phyloP scores from a whole-genome alignment of 2,888 invertebrate species.

The Lissocephala sabroskyi region DNA sequence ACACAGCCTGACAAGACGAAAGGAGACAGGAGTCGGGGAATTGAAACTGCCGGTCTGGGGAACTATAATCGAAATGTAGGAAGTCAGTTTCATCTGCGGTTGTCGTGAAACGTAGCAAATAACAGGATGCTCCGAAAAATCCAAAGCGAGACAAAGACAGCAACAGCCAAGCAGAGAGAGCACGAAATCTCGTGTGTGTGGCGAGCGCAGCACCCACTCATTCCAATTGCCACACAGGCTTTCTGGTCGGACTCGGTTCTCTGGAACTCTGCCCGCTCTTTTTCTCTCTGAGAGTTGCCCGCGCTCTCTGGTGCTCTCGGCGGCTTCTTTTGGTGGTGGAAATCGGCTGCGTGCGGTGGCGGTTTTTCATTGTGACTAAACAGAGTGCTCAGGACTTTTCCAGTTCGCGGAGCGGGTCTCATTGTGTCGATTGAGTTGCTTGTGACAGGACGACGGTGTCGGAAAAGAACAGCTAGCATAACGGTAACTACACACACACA shows the following conservation, averaged over 20 bases:
- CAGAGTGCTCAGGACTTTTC: constrained; percentile 69
- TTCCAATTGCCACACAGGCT: no score
- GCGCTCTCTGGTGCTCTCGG: neutral
- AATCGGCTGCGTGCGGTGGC: constrained; percentile 23
- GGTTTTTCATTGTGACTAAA: constrained; percentile 30
- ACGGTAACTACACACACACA: constrained; percentile 9
- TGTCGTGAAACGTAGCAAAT: constrained; percentile 25
- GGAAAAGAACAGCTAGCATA: constrained; percentile 23
- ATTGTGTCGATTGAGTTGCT: constrained; percentile 72
- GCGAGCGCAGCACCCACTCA: neutral
- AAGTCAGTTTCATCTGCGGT: constrained; percentile 58
- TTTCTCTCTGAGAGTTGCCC: neutral
- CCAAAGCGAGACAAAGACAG: neutral
- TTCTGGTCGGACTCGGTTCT: no score
- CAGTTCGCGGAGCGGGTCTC: constrained; percentile 39
- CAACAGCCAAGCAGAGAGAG: neutral
- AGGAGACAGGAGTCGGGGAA: neutral
- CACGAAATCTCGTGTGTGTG: neutral
- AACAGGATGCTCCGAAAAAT: constrained; percentile 30
- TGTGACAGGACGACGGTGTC: constrained; percentile 69
- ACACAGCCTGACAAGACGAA: neutral
- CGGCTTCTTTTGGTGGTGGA: constrained; percentile 28
- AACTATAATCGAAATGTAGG: constrained; percentile 41
- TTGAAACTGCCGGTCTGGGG: neutral
- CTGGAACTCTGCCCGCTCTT: constrained; percentile 1